These are phyloP conservation scores for Nothobranchius furzeri DNA, from an alignment of 2,113 vertebrate genomes.

Conservation along the genomic window DNA sequence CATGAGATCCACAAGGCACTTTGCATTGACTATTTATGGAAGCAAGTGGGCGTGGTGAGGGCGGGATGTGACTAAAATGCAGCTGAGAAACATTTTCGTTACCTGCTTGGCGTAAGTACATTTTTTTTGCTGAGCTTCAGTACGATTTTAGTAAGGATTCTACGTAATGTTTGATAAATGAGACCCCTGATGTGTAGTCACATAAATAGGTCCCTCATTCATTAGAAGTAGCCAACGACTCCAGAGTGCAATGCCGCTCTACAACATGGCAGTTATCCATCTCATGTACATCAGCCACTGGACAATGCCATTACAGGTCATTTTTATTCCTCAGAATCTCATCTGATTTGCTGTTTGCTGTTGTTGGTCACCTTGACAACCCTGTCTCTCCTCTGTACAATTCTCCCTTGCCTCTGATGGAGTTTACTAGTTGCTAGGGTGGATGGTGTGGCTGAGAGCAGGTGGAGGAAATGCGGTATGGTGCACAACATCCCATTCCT, in stretches of 20 bases:
- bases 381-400: slow-evolving; percentile 5
- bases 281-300: slow-evolving; percentile 13
- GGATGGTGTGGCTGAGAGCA: slow-evolving; percentile 19
- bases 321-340: background rate
- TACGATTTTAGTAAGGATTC: too few relatives aligned
- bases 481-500: slow-evolving; percentile 32
- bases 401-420: slow-evolving; percentile 10
- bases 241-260: slow-evolving; percentile 46
- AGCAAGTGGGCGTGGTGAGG: too few relatives aligned
- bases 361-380: slow-evolving; percentile 46
- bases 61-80: too few relatives aligned
- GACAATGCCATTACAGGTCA: slow-evolving; percentile 14
- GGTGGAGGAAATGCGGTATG: slow-evolving; percentile 10
- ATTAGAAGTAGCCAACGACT: slow-evolving; percentile 41
- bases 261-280: slow-evolving; percentile 38
- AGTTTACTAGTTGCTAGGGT: slow-evolving; percentile 13
- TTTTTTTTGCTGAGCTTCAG: too few relatives aligned
- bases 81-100: too few relatives aligned
- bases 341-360: slow-evolving; percentile 4
- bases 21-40: too few relatives aligned
- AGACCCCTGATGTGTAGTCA: too few relatives aligned
- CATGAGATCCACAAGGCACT: too few relatives aligned
- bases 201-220: background rate
- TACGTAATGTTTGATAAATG: too few relatives aligned
- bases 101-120: too few relatives aligned